Evolutionary conservation across 2,888 invertebrate species (phyloP).

Genomic region (Therioaphis trifolii): DNA sequence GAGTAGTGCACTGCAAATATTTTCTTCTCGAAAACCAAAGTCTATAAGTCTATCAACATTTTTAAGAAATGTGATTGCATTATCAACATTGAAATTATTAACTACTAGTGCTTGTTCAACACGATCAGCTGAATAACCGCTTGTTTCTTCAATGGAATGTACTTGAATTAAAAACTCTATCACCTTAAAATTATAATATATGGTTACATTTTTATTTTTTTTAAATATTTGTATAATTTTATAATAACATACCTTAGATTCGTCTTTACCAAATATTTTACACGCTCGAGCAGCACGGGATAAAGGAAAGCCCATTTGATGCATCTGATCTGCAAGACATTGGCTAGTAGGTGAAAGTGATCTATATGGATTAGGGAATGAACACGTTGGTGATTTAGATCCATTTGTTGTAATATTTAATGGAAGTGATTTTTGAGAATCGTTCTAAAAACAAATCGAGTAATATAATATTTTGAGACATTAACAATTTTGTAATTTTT

Average conservation of each 20-base stretch:
- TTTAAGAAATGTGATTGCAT: conserved; percentile 70
- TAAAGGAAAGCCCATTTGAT: conserved; percentile 89
- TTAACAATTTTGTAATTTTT: neutral
- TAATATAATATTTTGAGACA: neutral
- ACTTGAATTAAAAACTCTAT: conserved; percentile 83
- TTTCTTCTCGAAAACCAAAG: conserved; percentile 83
- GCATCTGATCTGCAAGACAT: conserved; percentile 78
- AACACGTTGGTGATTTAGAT: conserved; percentile 48
- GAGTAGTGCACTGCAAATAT: conserved; percentile 79
- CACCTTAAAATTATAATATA: conserved; percentile 72
- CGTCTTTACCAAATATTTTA: conserved; percentile 80
- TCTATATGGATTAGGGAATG: conserved; percentile 69
- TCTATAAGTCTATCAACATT: conserved; percentile 80
- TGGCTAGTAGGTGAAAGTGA: conserved; percentile 73
- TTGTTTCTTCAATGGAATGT: conserved; percentile 70
- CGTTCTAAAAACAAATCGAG: neutral
- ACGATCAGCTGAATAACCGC: conserved; percentile 69
- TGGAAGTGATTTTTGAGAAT: conserved; percentile 35
- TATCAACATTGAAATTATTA: conserved; percentile 69
- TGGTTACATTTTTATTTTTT: neutral
- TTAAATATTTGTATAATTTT: neutral
- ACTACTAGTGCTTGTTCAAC: conserved; percentile 71
- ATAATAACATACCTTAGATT: conserved; percentile 79
- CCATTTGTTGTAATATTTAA: conserved; percentile 41
- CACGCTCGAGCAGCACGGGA: conserved; percentile 85